phyloP scores from a whole-genome alignment of 2,113 vertebrate species.

The Corythaixoides concolor region DNA sequence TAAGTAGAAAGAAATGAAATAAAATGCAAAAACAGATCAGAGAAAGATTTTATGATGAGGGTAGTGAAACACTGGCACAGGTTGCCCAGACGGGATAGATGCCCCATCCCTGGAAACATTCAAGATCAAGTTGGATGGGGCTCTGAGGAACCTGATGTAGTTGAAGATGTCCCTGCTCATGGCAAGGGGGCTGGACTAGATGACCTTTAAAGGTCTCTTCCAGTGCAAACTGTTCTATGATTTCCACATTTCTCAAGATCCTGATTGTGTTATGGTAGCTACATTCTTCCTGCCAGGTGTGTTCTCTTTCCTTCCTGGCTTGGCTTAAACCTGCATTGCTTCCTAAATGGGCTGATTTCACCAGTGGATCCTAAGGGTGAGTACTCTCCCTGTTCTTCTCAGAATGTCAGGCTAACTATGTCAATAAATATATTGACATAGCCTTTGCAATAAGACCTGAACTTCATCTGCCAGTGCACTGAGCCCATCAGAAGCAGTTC shows the following conservation, averaged over 20 bases:
- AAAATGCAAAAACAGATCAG: not conserved
- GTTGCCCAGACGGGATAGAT: not conserved
- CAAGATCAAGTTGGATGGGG: not conserved
- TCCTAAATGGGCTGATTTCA: not conserved
- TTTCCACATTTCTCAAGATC: not conserved
- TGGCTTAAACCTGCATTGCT: not conserved
- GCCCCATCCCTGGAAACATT: not conserved
- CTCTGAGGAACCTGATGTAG: not conserved
- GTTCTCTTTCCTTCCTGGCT: not conserved
- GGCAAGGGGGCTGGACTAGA: not conserved
- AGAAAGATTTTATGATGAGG: fast-evolving
- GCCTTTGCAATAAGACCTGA: not conserved
- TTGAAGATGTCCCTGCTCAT: not conserved
- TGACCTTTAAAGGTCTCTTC: not conserved
- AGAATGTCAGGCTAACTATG: not conserved
- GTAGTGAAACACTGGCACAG: not conserved
- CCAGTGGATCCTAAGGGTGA: not conserved
- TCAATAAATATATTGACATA: not conserved
- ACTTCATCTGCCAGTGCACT: not conserved
- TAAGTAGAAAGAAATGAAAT: not conserved
- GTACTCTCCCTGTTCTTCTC: not conserved
- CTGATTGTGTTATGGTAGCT: not conserved
- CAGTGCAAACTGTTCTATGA: not conserved
- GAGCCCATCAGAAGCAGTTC: not conserved
- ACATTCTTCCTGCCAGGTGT: not conserved